These are phyloP conservation scores for Ridgeia piscesae DNA, from an alignment of 1,140 invertebrate genomes.

Conservation along the genomic window DNA sequence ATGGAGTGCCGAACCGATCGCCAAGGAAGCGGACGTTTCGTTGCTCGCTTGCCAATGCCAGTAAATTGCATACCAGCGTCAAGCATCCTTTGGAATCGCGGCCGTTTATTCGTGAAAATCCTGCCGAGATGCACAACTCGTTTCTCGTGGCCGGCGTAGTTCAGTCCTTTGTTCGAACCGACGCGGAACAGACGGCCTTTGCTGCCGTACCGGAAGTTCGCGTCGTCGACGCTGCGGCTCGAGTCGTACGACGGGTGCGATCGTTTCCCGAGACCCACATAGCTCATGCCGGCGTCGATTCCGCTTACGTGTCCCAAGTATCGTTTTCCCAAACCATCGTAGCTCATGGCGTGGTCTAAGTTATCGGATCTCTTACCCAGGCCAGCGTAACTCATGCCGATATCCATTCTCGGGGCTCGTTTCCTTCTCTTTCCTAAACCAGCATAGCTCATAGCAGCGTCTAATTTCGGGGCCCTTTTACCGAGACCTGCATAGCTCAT, in stretches of 20 bases:
- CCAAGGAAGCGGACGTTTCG: not conserved
- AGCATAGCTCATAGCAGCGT: not conserved
- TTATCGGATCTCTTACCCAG: not conserved
- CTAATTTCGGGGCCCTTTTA: not conserved
- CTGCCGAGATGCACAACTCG: not conserved
- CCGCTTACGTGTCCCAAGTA: not conserved
- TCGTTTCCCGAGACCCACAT: conserved; percentile 6
- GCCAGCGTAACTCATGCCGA: conserved; percentile 9
- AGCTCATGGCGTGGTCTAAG: not conserved
- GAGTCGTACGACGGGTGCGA: not conserved
- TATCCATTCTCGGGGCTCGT: not conserved
- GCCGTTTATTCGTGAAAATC: not conserved
- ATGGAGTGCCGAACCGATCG: not conserved
- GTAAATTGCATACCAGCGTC: not conserved
- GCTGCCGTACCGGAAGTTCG: not conserved
- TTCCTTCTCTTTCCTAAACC: not conserved
- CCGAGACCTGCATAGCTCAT: conserved; percentile 9
- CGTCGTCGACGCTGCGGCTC: not conserved
- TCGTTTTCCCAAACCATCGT: conserved; percentile 14
- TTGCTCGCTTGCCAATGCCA: not conserved
- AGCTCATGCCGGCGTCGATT: not conserved
- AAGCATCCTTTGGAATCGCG: not conserved
- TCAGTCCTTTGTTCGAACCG: not conserved
- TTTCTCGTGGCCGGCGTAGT: not conserved
- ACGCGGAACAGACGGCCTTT: not conserved